phyloP scores from a whole-genome alignment of 2,888 invertebrate genomes.

The Protodeltote pygarga region DNA sequence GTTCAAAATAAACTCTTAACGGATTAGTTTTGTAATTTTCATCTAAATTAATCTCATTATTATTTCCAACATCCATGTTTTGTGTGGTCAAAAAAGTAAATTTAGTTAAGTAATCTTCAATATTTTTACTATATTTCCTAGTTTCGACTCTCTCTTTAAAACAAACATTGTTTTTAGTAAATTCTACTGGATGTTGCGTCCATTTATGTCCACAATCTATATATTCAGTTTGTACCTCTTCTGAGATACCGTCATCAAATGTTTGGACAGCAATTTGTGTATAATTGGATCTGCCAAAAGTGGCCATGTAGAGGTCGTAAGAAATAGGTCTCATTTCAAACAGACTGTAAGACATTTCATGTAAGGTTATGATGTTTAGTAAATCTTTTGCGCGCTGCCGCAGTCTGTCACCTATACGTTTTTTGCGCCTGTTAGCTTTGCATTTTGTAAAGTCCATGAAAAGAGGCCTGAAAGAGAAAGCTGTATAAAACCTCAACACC shows the following conservation, averaged over 20 bases:
- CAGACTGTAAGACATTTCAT: slow-evolving; percentile 76
- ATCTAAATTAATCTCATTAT: slow-evolving; percentile 49
- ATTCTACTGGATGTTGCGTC: slow-evolving; percentile 79
- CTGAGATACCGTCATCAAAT: slow-evolving; percentile 76
- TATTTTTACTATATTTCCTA: slow-evolving; percentile 53
- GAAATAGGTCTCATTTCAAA: slow-evolving; percentile 84
- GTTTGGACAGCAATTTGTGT: slow-evolving; percentile 77
- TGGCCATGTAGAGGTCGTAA: slow-evolving; percentile 80
- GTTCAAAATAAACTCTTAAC: slow-evolving; percentile 75
- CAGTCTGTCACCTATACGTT: slow-evolving; percentile 61
- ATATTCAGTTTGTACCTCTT: slow-evolving; percentile 77
- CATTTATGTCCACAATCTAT: slow-evolving; percentile 67
- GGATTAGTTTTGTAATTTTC: slow-evolving; percentile 68
- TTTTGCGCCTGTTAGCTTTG: slow-evolving; percentile 68
- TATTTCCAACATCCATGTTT: slow-evolving; percentile 32
- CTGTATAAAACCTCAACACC: neutral
- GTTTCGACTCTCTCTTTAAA: slow-evolving; percentile 38
- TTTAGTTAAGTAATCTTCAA: slow-evolving; percentile 65
- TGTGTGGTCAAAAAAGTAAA: slow-evolving; percentile 63
- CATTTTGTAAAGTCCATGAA: slow-evolving; percentile 78
- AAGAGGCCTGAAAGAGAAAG: slow-evolving; percentile 65
- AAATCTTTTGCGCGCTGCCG: slow-evolving; percentile 76
- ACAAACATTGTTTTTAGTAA: slow-evolving; percentile 68
- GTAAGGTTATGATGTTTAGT: slow-evolving; percentile 75
- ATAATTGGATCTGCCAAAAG: slow-evolving; percentile 76